Conservation (phyloP, 2,113 vertebrate species). For the Psammodynastes pulverulentus region DNA sequence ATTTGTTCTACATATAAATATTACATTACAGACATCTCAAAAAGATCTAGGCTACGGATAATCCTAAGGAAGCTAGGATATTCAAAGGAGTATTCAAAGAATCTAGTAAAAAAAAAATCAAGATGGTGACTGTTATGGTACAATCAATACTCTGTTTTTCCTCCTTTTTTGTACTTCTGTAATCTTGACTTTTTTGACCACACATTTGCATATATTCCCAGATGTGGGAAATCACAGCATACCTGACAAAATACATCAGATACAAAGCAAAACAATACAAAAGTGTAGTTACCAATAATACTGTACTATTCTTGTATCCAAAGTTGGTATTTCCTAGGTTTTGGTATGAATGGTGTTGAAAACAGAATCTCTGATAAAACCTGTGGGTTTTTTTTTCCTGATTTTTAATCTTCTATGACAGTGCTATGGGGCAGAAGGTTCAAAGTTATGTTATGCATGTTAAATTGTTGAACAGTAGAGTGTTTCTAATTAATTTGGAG, state of each 20-base stretch:
- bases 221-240: not conserved
- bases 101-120: not conserved
- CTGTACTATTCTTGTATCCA: not conserved
- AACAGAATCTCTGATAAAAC: not conserved
- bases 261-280: not conserved
- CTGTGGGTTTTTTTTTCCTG: not conserved
- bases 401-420: not conserved
- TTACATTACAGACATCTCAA: not conserved
- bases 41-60: not conserved
- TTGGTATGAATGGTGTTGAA: not conserved
- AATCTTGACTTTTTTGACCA: not conserved
- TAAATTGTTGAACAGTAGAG: not conserved
- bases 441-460: not conserved
- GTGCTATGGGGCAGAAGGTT: not conserved
- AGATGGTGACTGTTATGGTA: not conserved
- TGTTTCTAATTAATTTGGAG: not conserved
- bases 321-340: not conserved
- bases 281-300: not conserved
- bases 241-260: not conserved
- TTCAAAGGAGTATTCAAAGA: not conserved
- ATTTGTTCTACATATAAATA: not conserved
- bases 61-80: not conserved
- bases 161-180: not conserved
- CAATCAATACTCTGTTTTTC: not conserved
- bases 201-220: not conserved